Percentiles rank a stretch among this genome's conserved stretches.
phyloP scores from a whole-genome alignment of 2,888 invertebrate species.

The Acleris laterana region DNA sequence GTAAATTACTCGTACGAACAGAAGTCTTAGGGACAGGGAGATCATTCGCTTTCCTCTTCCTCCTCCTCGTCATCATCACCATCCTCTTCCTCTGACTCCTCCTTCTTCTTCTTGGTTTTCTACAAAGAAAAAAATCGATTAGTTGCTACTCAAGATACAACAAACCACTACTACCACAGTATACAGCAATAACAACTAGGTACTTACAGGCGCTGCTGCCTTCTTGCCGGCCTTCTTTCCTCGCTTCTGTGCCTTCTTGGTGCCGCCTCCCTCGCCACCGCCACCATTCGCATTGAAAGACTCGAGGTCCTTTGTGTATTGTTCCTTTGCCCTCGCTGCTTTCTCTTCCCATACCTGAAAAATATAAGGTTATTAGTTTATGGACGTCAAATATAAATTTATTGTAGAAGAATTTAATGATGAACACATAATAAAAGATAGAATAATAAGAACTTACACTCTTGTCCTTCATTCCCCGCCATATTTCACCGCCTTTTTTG shows the following conservation, averaged over 20 bases:
- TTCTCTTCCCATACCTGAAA: conserved; percentile 95
- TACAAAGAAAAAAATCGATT: conserved; percentile 44
- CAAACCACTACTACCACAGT: no score
- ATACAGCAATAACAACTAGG: background rate
- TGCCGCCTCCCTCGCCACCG: conserved; percentile 78
- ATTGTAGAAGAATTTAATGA: background rate
- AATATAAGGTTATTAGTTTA: conserved; percentile 38
- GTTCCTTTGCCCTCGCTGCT: conserved; percentile 94
- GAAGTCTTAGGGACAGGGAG: conserved; percentile 72
- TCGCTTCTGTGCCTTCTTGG: conserved; percentile 84
- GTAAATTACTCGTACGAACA: conserved; percentile 84
- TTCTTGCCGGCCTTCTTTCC: conserved; percentile 82
- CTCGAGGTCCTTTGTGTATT: conserved; percentile 94
- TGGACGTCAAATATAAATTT: background rate
- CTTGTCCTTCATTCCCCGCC: conserved; percentile 95
- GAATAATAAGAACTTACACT: conserved; percentile 82
- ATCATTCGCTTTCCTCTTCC: conserved; percentile 87
- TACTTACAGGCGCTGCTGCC: conserved; percentile 74
- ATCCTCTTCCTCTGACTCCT: conserved; percentile 86
- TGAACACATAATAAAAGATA: conserved; percentile 24
- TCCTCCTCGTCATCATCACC: conserved; percentile 85
- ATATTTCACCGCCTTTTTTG: conserved; percentile 97
- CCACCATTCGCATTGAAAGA: conserved; percentile 94
- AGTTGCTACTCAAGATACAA: background rate
- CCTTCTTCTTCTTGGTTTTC: conserved; percentile 86